phyloP scores from a whole-genome alignment of 2,888 invertebrate species.

The Ichneumon xanthorius region DNA sequence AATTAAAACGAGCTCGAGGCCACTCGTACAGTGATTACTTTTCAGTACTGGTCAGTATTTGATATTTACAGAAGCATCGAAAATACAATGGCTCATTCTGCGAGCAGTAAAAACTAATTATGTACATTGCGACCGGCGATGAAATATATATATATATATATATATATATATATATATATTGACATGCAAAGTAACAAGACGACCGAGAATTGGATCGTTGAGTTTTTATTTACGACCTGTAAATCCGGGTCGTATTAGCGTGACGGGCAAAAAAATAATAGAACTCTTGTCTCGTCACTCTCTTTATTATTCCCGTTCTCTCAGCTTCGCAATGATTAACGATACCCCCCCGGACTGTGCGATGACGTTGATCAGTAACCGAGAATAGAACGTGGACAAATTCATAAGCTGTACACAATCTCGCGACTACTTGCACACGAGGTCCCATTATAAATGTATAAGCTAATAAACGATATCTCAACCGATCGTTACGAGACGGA shows the following conservation, averaged over 20 bases:
- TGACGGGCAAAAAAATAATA: background rate
- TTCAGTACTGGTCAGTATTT: background rate
- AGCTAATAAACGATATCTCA: conserved; percentile 51
- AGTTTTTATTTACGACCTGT: background rate
- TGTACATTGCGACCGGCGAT: background rate
- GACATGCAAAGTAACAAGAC: background rate
- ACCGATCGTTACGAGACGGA: conserved; percentile 15
- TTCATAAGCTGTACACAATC: background rate
- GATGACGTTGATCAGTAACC: conserved; percentile 2
- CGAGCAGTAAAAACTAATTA: background rate
- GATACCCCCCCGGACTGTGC: background rate
- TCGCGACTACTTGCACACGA: background rate
- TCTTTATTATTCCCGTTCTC: background rate
- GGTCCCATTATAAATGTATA: background rate
- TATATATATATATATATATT: background rate
- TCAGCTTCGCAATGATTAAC: background rate
- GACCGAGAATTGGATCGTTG: background rate
- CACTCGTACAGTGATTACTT: background rate
- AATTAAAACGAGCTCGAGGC: too few relatives aligned
- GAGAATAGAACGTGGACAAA: conserved; percentile 3
- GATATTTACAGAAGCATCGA: background rate
- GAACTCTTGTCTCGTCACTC: background rate
- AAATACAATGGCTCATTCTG: background rate
- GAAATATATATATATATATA: too few relatives aligned
- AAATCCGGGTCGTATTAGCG: background rate